Evolutionary conservation across 2,113 vertebrate genomes (phyloP).

Genomic region (Callionymus lyra): DNA sequence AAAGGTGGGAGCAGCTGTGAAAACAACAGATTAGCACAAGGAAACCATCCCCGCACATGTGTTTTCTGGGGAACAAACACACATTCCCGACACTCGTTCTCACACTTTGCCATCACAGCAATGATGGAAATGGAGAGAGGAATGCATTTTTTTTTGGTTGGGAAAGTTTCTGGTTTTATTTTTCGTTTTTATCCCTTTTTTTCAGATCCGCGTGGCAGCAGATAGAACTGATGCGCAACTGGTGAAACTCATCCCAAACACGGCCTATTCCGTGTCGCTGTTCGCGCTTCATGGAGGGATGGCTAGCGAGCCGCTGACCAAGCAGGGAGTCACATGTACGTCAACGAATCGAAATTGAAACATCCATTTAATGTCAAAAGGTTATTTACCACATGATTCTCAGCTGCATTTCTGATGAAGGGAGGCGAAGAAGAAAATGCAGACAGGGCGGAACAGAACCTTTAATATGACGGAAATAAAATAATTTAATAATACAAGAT

Average conservation of each 20-base stretch:
- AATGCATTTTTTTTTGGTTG: constrained; percentile 25
- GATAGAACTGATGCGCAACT: constrained; percentile 77
- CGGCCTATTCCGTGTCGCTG: constrained; percentile 78
- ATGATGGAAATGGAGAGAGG: constrained; percentile 11
- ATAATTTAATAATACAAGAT: too few species aligned
- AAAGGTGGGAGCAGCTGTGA: too few species aligned
- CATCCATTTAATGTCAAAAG: background rate
- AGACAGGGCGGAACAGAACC: too few species aligned
- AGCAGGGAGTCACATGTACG: constrained; percentile 87
- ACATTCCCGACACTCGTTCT: background rate
- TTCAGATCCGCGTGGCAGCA: constrained; percentile 74
- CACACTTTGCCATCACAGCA: too few species aligned
- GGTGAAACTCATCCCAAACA: constrained; percentile 78
- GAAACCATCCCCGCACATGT: background rate
- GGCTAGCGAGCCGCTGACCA: constrained; percentile 75
- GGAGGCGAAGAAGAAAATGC: too few species aligned
- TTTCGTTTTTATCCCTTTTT: constrained; percentile 21
- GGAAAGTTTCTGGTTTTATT: background rate
- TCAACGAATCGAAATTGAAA: too few species aligned
- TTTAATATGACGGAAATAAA: too few species aligned
- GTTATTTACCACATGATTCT: too few species aligned
- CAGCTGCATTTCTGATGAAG: too few species aligned
- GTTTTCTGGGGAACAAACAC: constrained; percentile 1
- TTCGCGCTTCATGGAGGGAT: constrained; percentile 73
- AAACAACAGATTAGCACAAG: too few species aligned